Conservation (phyloP, 2,888 invertebrate species). For the Dascillus cervinus region DNA sequence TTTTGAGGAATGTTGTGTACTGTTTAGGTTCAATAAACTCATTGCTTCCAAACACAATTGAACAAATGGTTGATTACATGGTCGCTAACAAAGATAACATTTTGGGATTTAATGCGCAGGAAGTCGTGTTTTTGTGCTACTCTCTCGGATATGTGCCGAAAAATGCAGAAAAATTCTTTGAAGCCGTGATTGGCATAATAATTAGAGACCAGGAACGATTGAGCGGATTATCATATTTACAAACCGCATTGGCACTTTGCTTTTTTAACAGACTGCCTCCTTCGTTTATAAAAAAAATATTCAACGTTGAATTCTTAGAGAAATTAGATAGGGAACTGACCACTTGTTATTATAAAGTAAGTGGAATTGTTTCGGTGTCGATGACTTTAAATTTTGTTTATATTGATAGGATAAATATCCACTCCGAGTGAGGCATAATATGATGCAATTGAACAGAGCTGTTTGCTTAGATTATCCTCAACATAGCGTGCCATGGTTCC, state of each 20-base stretch:
- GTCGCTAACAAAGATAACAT: slow-evolving; percentile 39
- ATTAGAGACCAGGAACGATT: slow-evolving; percentile 50
- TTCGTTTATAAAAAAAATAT: slow-evolving; percentile 47
- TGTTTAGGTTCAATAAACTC: slow-evolving; percentile 39
- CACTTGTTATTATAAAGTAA: slow-evolving; percentile 48
- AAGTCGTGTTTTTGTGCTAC: slow-evolving; percentile 45
- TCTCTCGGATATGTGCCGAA: slow-evolving; percentile 46
- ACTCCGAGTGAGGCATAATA: slow-evolving; percentile 43
- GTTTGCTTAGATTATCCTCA: slow-evolving; percentile 58
- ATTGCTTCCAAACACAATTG: slow-evolving; percentile 43
- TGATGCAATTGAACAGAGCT: slow-evolving; percentile 57
- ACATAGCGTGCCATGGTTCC: slow-evolving; percentile 58
- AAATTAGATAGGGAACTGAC: slow-evolving; percentile 51
- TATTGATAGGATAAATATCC: slow-evolving; percentile 47
- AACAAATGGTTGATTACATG: slow-evolving; percentile 44
- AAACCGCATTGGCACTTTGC: slow-evolving; percentile 47
- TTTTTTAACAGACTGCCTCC: slow-evolving; percentile 47
- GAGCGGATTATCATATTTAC: slow-evolving; percentile 46
- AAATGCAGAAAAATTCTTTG: slow-evolving; percentile 35
- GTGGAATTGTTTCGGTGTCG: too few species aligned
- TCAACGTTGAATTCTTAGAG: slow-evolving; percentile 52
- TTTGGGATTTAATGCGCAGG: slow-evolving; percentile 47
- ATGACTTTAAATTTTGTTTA: not conserved
- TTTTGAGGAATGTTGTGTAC: slow-evolving; percentile 41
- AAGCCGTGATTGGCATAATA: slow-evolving; percentile 38